Percentiles rank a stretch among this genome's conserved stretches.
Conservation (phyloP, 2,113 vertebrate species). For the Etia nguti region DNA sequence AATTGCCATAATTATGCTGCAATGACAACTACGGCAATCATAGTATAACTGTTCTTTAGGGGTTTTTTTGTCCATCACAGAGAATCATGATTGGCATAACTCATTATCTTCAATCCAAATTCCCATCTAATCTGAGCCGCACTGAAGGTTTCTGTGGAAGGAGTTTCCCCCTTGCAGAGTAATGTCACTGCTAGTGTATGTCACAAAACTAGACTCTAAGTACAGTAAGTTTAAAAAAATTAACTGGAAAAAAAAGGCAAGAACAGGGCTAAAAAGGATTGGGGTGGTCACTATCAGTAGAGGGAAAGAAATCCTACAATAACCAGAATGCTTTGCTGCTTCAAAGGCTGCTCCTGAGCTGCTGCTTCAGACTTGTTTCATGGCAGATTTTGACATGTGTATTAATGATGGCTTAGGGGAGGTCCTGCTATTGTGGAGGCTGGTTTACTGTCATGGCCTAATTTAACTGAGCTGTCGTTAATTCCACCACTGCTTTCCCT, state of each 20-base stretch:
- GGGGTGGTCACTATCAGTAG: neutral
- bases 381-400: neutral
- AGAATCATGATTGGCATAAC: neutral
- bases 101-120: neutral
- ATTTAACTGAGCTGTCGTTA: neutral
- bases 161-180: neutral
- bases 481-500: neutral
- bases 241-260: neutral
- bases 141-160: neutral
- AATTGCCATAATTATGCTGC: conserved; percentile 39
- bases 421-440: neutral
- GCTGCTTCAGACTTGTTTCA: neutral
- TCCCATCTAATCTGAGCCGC: neutral
- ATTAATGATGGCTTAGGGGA: neutral
- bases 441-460: neutral
- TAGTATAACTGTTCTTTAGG: neutral
- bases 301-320: neutral
- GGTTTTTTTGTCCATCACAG: neutral
- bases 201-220: neutral
- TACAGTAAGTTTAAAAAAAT: accelerated
- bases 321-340: neutral
- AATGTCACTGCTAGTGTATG: neutral
- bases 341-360: neutral
- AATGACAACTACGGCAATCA: conserved; percentile 14
- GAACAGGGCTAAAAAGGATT: neutral